Evolutionary conservation across 2,888 invertebrate species (phyloP).

Genomic region (Pachycephus smyrnensis): DNA sequence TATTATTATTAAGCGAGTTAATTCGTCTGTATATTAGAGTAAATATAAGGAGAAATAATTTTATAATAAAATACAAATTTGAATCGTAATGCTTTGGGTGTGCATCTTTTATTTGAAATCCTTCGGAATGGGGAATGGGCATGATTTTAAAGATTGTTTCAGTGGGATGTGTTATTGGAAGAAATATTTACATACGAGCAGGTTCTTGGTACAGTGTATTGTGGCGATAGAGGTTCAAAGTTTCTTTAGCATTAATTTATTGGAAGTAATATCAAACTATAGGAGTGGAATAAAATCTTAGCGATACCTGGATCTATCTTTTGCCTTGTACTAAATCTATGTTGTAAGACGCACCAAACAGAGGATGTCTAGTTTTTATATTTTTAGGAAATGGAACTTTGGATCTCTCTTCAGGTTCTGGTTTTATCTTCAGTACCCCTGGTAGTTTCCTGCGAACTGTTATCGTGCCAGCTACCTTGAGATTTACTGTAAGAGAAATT

Average conservation of each 20-base stretch:
- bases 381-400: slow-evolving; percentile 35
- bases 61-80: slow-evolving; percentile 42
- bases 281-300: too few species aligned
- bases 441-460: slow-evolving; percentile 34
- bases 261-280: too few species aligned
- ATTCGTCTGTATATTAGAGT: slow-evolving; percentile 42
- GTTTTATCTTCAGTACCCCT: slow-evolving; percentile 2
- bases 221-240: too few species aligned
- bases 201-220: too few species aligned
- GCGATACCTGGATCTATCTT: too few species aligned
- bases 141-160: background rate
- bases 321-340: too few species aligned
- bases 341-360: slow-evolving; percentile 26
- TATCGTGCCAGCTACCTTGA: slow-evolving; percentile 31
- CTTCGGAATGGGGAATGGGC: too few species aligned
- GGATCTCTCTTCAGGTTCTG: slow-evolving; percentile 4
- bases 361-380: slow-evolving; percentile 35
- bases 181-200: too few species aligned
- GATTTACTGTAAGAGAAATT: slow-evolving; percentile 30
- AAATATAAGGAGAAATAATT: slow-evolving; percentile 42
- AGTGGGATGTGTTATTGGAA: too few species aligned
- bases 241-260: too few species aligned
- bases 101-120: too few species aligned
- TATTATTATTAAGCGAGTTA: slow-evolving; percentile 35
- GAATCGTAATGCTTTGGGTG: slow-evolving; percentile 5